Base-by-base conservation (phyloP, 2,113 vertebrate species). In the Nerophis ophidion region DNA sequence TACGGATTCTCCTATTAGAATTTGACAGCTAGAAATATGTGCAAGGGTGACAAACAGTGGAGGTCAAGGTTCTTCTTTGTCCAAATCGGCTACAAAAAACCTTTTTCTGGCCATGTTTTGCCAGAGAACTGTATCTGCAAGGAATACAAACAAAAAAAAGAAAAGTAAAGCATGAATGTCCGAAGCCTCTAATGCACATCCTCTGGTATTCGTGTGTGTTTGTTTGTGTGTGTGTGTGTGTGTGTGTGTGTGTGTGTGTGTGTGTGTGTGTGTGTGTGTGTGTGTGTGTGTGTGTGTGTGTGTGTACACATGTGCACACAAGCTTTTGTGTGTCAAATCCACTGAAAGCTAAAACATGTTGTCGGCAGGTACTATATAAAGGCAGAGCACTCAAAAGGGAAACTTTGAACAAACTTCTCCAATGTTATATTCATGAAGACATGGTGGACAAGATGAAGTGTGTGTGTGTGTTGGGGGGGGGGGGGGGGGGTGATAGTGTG, bases 361-460 rank as follows among this genome's bases (percentile, higher is more conserved):
- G 51, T 77, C 54, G 55, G 60, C 17, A 34, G 34, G 49, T 55
- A 6, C 63, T 36, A 46, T 57, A 71, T 61, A 62, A 79, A 63
- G 40, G 7, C 51, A 46, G 14, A 76, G 67, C 57, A 63, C 66
- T 79, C 61, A 57, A 11, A 64, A 9, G 14, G 35, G 14, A 36
- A 72, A 69, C 49, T 80, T 66, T 76, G 57, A 77, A 61, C 62
- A 70, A 56, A 45, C 3, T 35, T 15, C 45, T 12, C 7, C 45
- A 1, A 83, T 83, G 76, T 73, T 81, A 81, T 51, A 76, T 85
- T 85, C 70, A 85, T 81, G 75, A 85, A 44, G 36, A 53, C 12
- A 17, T 15, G 14, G 9, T 35, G 40, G 45, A 40, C 34, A 34
- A 2, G 54, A 12, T 14, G 14, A 1, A 6, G 38, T 12, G 10